Percentiles rank a stretch among this genome's conserved stretches.
These are phyloP conservation scores for Epirrita christyi DNA, from an alignment of 2,888 invertebrate genomes.

Conservation along the genomic window DNA sequence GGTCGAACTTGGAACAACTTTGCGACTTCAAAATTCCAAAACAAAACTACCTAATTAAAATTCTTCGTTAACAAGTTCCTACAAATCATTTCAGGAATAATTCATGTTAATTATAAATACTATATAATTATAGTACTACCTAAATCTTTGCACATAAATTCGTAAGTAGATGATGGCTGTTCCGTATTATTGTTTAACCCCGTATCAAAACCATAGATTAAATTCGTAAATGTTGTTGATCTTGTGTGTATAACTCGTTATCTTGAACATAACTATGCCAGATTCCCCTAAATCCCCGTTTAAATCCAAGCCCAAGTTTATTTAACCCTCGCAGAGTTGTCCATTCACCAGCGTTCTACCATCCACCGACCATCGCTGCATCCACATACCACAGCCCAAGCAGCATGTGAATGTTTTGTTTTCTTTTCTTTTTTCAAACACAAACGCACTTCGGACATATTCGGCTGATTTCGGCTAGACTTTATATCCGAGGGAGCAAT, in stretches of 20 bases:
- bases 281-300: background rate
- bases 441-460: constrained; percentile 83
- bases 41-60: too few species aligned
- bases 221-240: background rate
- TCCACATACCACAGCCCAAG: constrained; percentile 79
- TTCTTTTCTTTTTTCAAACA: constrained; percentile 84
- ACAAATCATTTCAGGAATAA: background rate
- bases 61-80: too few species aligned
- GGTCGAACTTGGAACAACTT: constrained; percentile 44
- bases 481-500: constrained; percentile 86
- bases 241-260: background rate
- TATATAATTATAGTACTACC: too few species aligned
- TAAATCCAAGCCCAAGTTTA: background rate
- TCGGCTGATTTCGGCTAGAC: constrained; percentile 79
- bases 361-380: constrained; percentile 63
- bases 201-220: background rate
- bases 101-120: too few species aligned
- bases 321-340: constrained; percentile 62
- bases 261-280: background rate
- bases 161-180: background rate
- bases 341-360: constrained; percentile 57
- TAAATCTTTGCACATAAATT: background rate
- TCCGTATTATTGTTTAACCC: background rate
- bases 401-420: constrained; percentile 86
- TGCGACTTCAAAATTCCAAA: constrained; percentile 19